Conservation (phyloP, 1,140 invertebrate species). For the Chionoecetes opilio region DNA sequence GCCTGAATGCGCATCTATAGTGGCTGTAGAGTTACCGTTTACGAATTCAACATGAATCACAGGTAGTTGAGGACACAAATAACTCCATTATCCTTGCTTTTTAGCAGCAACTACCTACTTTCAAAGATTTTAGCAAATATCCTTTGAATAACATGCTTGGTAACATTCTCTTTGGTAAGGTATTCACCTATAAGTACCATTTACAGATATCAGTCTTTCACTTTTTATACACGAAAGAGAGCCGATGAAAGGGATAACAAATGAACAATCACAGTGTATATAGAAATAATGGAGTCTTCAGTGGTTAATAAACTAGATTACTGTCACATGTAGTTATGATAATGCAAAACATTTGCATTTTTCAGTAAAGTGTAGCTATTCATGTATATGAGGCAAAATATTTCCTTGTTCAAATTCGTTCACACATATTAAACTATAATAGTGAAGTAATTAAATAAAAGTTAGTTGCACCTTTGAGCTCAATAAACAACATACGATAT, state of each 20-base stretch:
- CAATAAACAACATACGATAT: too few relatives aligned
- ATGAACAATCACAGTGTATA: too few relatives aligned
- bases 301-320: not conserved
- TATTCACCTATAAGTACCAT: slow-evolving; percentile 50
- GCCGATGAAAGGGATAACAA: not conserved
- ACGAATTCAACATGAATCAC: slow-evolving; percentile 66
- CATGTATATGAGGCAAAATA: too few relatives aligned
- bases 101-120: slow-evolving; percentile 49
- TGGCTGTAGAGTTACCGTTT: slow-evolving; percentile 73
- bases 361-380: too few relatives aligned
- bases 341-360: not conserved
- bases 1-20: slow-evolving; percentile 57
- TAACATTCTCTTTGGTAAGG: not conserved
- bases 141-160: slow-evolving; percentile 69
- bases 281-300: not conserved
- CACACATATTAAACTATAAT: too few relatives aligned
- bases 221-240: slow-evolving; percentile 37
- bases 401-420: too few relatives aligned
- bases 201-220: slow-evolving; percentile 64
- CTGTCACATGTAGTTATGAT: not conserved
- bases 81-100: slow-evolving; percentile 65
- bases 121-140: slow-evolving; percentile 44
- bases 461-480: too few relatives aligned
- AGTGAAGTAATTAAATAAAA: too few relatives aligned
- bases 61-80: slow-evolving; percentile 73